A percentile compares a stretch with the other conserved stretches of the same genome.
phyloP scores from a whole-genome alignment of 1,140 invertebrate species.

The Philotrypesis tridentata region DNA sequence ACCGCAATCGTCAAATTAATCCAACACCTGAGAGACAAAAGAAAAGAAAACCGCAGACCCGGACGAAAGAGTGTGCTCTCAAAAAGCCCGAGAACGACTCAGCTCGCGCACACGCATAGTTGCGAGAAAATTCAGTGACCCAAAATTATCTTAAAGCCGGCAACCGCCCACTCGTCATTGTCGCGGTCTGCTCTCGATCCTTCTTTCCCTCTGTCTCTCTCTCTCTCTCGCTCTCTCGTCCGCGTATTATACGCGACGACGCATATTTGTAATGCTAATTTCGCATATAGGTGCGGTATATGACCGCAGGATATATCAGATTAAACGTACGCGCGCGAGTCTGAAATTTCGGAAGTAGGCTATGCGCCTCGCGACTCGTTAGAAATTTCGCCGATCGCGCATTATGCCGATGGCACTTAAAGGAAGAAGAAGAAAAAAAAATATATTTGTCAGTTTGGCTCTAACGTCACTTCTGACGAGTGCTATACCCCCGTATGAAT shows the following conservation, averaged over 20 bases:
- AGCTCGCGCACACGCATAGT: conserved; percentile 3
- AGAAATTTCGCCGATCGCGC: background rate
- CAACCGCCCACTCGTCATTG: conserved; percentile 2
- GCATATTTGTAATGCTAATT: conserved; percentile 64
- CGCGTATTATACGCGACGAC: background rate
- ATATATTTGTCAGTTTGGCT: no score
- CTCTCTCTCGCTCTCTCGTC: no score
- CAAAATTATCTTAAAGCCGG: conserved; percentile 57
- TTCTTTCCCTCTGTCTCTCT: background rate
- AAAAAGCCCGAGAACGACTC: background rate
- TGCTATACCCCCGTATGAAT: no score
- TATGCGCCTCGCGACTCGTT: background rate
- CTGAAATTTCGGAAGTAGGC: background rate
- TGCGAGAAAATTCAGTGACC: conserved; percentile 64
- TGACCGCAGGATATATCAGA: no score
- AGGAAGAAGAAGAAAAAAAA: no score
- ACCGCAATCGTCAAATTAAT: no score
- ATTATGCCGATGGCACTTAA: no score
- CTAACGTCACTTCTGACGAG: no score
- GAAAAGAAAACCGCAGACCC: background rate
- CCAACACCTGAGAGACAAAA: no score
- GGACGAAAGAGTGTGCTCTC: background rate
- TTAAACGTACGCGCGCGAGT: no score
- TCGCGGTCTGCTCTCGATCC: background rate
- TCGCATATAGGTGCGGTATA: conserved; percentile 55